Evolutionary conservation across 2,888 invertebrate genomes (phyloP), one percentile per base, ranked within the genome.

Genomic region (Diplazon laetatorius): DNA sequence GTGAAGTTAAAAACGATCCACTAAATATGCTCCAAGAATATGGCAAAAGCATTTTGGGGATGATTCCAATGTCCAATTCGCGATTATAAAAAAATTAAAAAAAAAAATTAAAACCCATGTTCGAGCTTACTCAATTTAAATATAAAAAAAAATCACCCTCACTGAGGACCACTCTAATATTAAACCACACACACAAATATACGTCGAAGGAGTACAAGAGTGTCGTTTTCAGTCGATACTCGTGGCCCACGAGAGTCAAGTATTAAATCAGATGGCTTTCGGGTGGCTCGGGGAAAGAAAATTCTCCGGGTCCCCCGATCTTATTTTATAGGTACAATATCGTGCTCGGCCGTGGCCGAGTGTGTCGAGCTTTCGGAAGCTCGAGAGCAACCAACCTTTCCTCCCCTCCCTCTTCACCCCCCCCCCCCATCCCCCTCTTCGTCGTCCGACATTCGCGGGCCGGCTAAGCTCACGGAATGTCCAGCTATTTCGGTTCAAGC

Each of bases 391-490:
- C 37, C 10, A 37, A 12, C 10, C 50, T 20, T 22, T 25, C 30
- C 25, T 55, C 52, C 42, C 48, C 48, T 22, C 62, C 62, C 1
- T 18, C 66, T 14, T 35, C 37, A 10, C 46, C 63, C 22, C 48
- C 8, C 35, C 10, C 39, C 48, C 6, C 30, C 4, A 6, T 18
- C 2, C 37, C 65, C 20, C 20, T 60, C 30, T 37, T 55, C 57
- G 57, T n/a, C n/a, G n/a, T n/a, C 37, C 30, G 6, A 60, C 35
- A 72, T 72, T 79, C 72, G 75, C 71, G 71, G 75, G 50, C 60
- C 75, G 78, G 68, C 75, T 79, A 79, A 84, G 81, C 85, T 84
- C 82, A 85, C 84, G 85, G 83, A 83, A 86, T 85, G 87, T 85
- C 81, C 85, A 77, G 84, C 82, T 86, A 86, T 86, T 86, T 86